Conservation (phyloP, 2,113 vertebrate species). For the Opisthocomus hoazin region DNA sequence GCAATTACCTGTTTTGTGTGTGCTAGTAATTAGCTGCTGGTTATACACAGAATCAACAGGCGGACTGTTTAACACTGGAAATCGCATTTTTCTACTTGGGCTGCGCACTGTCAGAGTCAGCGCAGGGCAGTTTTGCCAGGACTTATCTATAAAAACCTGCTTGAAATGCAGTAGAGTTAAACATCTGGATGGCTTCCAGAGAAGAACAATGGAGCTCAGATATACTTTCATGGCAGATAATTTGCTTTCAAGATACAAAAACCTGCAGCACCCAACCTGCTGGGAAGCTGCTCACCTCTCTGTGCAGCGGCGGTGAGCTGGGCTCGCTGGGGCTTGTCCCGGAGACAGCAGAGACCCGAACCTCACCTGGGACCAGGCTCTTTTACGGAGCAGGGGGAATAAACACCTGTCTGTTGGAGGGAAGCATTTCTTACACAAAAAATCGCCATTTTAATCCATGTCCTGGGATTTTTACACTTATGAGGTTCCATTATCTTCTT, state of each 20-base stretch:
- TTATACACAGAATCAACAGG: background rate
- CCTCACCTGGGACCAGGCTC: background rate
- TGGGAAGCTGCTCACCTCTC: background rate
- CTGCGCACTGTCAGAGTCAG: background rate
- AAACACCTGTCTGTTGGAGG: background rate
- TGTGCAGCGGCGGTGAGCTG: rapidly evolving
- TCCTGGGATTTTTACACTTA: background rate
- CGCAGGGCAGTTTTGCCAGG: background rate
- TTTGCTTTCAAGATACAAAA: background rate
- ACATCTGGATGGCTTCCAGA: background rate
- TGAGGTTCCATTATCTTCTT: background rate
- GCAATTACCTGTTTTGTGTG: background rate
- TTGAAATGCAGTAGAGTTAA: background rate
- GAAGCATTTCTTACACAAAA: background rate
- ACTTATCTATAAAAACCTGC: background rate
- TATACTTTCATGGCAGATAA: background rate
- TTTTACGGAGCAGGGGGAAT: background rate
- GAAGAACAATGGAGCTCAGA: background rate
- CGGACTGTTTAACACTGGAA: background rate
- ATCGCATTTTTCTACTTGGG: background rate
- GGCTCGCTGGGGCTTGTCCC: background rate
- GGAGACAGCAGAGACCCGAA: too few relatives aligned
- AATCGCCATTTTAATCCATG: background rate
- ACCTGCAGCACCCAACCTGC: background rate
- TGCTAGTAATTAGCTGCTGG: background rate